These are phyloP conservation scores for Drosophila arawakana DNA, from an alignment of 1,140 invertebrate species.

Conservation along the genomic window DNA sequence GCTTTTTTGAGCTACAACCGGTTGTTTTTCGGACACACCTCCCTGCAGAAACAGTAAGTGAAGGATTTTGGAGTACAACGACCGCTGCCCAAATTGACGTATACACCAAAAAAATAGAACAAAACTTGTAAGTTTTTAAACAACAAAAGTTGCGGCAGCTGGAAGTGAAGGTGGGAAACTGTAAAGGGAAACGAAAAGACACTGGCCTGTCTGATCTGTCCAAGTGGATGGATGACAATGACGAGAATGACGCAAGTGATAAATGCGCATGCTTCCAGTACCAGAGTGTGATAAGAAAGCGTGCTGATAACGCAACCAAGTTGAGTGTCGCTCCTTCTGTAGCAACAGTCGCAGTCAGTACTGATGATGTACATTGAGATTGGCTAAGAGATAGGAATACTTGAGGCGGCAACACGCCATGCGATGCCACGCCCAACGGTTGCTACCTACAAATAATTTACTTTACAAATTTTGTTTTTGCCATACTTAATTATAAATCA, in stretches of 20 bases:
- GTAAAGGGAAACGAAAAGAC: too few species aligned
- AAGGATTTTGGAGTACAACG: slow-evolving; percentile 48
- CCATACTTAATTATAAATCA: slow-evolving; percentile 65
- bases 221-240: slow-evolving; percentile 23
- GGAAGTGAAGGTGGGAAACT: too few species aligned
- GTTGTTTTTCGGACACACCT: slow-evolving; percentile 25
- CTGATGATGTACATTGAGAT: slow-evolving; percentile 14
- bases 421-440: slow-evolving; percentile 36
- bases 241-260: slow-evolving; percentile 42
- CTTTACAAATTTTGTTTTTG: slow-evolving; percentile 36
- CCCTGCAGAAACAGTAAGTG: slow-evolving; percentile 16
- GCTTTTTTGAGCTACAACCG: slow-evolving; percentile 15
- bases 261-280: slow-evolving; percentile 21
- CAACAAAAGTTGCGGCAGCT: too few species aligned
- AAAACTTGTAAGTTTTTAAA: too few species aligned
- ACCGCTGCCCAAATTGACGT: slow-evolving; percentile 15
- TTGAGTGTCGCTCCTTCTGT: slow-evolving; percentile 2
- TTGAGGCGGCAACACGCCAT: slow-evolving; percentile 41
- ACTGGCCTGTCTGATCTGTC: not conserved
- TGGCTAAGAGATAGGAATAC: slow-evolving; percentile 11
- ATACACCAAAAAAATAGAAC: too few species aligned
- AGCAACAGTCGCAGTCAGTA: slow-evolving; percentile 2
- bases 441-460: slow-evolving; percentile 43
- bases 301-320: not conserved
- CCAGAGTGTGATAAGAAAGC: slow-evolving; percentile 17